Evolutionary conservation across 2,113 vertebrate species (phyloP).

Genomic region (Chrysochloris asiatica): DNA sequence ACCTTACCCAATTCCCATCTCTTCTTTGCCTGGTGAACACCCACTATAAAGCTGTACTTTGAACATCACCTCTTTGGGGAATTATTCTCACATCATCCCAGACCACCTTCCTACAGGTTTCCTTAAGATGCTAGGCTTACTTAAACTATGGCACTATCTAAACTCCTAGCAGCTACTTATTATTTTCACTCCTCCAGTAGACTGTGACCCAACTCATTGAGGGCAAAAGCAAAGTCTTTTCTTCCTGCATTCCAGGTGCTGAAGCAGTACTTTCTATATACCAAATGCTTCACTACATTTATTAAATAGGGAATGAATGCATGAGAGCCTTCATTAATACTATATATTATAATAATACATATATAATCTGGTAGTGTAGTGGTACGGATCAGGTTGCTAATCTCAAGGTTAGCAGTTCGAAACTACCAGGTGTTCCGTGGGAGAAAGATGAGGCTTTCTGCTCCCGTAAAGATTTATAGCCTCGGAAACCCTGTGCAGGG

Average conservation of each 20-base stretch:
- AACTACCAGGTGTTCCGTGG: too few relatives aligned
- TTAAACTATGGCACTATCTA: background rate
- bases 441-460: too few relatives aligned
- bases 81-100: background rate
- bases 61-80: background rate
- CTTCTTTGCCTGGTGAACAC: background rate
- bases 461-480: too few relatives aligned
- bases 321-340: background rate
- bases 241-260: background rate
- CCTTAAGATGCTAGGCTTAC: background rate
- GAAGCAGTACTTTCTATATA: background rate
- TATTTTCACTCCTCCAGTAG: background rate
- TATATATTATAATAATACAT: too few relatives aligned
- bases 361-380: too few relatives aligned
- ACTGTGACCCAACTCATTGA: background rate
- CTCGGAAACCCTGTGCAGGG: too few relatives aligned
- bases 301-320: background rate
- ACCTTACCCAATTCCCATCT: background rate
- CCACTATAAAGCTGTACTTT: background rate
- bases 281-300: accelerated
- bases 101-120: background rate
- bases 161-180: background rate
- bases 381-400: too few relatives aligned
- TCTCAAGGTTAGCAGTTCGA: too few relatives aligned
- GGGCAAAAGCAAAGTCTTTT: background rate